Evolutionary conservation across 1,140 invertebrate genomes (phyloP), one percentile per base, ranked within the genome.

Genomic region (Oscheius sp.): DNA sequence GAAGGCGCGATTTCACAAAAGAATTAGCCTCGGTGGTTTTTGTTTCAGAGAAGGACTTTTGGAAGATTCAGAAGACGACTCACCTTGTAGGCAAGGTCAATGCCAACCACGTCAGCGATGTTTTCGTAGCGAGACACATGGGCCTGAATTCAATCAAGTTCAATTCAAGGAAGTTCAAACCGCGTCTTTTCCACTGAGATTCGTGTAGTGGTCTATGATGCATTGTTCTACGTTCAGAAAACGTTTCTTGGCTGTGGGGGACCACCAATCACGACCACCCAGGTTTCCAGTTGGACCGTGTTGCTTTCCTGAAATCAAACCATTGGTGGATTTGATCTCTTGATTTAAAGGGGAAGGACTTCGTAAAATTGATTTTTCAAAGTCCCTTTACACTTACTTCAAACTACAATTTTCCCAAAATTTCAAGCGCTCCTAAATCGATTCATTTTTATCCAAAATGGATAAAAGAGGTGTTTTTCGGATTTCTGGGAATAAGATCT

Each of bases 31-130:
- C n/a, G n/a, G n/a, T n/a, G n/a, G 23, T 63, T 3, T 7, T 34
- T 35, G 32, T 45, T 63, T 20, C 4, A 23, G 7, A 13, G 2
- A 3, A 32, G 3, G 13, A 20, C 20, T 20, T 15, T 35, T 34
- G n/a, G n/a, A n/a, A n/a, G n/a, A n/a, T n/a, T n/a, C 10, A n/a
- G 4, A 20, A 35, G 4, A 35, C 38, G 35, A 36, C 52, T n/a
- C 32, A 72, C 69, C 69, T 72, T 58, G 42, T 58, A 72, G 32
- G 69, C 69, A 31, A 72, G 42, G 35, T 72, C 59, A 23, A 72
- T 34, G 18, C 69, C 69, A 23, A 65, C 69, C 20, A 62, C 31
- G 65, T 72, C 69, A 10, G 69, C 69, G 32, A 72, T 65, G 32
- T 64, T 72, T 34, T 72, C 69, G 42, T 67, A 64, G 46, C 55